Evolutionary conservation across 2,888 invertebrate species (phyloP).

Genomic region (Flabesymbios commensalis): DNA sequence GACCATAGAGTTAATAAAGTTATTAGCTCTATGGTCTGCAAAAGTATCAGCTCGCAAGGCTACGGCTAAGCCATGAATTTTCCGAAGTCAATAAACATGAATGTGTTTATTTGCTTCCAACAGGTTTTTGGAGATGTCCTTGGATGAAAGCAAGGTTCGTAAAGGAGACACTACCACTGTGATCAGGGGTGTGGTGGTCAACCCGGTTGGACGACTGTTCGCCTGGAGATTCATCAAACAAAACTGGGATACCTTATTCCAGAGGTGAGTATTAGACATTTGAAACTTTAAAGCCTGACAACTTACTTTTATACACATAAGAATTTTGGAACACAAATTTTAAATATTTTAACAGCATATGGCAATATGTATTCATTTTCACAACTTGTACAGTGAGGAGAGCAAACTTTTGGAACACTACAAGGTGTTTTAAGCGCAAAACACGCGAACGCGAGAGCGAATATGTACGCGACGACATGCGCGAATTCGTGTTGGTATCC

Average conservation of each 20-base stretch:
- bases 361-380: background rate
- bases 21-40: no score
- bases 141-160: constrained; percentile 72
- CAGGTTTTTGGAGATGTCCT: constrained; percentile 75
- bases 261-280: constrained; percentile 67
- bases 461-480: no score
- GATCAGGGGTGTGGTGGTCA: constrained; percentile 69
- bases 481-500: no score
- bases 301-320: no score
- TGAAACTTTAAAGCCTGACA: background rate
- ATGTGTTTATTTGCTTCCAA: constrained; percentile 1
- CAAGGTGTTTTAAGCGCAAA: no score
- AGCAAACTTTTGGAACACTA: no score
- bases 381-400: background rate
- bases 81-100: no score
- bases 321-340: background rate
- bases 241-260: constrained; percentile 71
- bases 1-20: no score
- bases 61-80: no score
- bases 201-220: constrained; percentile 72
- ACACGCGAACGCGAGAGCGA: no score
- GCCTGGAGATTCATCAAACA: constrained; percentile 76
- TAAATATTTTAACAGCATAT: background rate
- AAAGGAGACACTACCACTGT: constrained; percentile 75
- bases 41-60: no score